A percentile compares a stretch with the other conserved stretches of the same genome.
These are phyloP conservation scores for Patella caerulea DNA, from an alignment of 2,888 invertebrate genomes.

Conservation along the genomic window DNA sequence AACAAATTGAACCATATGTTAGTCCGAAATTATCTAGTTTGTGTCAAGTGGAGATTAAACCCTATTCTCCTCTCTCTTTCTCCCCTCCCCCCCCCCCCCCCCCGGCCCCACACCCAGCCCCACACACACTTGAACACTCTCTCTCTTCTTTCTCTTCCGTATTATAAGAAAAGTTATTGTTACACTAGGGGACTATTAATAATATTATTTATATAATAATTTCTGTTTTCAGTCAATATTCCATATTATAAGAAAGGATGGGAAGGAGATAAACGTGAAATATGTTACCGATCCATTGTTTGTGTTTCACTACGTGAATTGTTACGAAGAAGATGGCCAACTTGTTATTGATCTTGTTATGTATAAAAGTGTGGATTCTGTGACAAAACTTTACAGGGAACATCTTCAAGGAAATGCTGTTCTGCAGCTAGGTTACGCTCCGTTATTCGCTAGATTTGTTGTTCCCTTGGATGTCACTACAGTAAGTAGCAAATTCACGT, in stretches of 20 bases:
- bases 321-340: constrained; percentile 78
- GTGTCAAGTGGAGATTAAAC: too few species aligned
- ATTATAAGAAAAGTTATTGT: neutral
- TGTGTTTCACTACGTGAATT: constrained; percentile 79
- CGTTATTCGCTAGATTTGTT: constrained; percentile 77
- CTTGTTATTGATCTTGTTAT: constrained; percentile 49
- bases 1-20: too few species aligned
- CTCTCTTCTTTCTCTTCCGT: too few species aligned
- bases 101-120: neutral
- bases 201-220: neutral
- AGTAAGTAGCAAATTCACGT: constrained; percentile 18
- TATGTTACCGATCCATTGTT: constrained; percentile 73
- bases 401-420: constrained; percentile 27
- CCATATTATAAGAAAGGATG: neutral
- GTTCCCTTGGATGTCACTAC: constrained; percentile 75
- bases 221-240: neutral
- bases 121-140: too few species aligned
- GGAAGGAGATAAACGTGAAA: constrained; percentile 43
- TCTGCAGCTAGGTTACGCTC: constrained; percentile 39
- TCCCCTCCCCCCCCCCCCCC: neutral
- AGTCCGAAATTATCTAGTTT: too few species aligned
- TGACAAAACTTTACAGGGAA: constrained; percentile 52
- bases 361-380: constrained; percentile 51
- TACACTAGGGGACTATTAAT: neutral
- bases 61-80: too few species aligned